Conservation (phyloP, 2,888 invertebrate species). For the Apamea sordens region DNA sequence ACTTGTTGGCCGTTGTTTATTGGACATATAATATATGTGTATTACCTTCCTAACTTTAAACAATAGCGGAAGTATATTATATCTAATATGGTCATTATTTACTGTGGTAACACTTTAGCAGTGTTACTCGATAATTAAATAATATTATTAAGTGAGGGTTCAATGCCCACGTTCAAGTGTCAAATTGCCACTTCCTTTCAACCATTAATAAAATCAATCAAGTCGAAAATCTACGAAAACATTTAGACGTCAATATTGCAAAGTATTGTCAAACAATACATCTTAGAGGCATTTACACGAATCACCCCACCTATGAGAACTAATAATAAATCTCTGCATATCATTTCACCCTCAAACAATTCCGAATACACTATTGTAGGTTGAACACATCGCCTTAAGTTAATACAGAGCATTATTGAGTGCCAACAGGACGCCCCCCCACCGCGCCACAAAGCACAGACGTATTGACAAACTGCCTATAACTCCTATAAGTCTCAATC, state of each 20-base stretch:
- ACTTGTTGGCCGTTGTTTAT: slow-evolving; percentile 40
- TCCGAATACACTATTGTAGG: slow-evolving; percentile 79
- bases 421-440: slow-evolving; percentile 79
- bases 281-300: slow-evolving; percentile 50
- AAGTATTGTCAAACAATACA: slow-evolving; percentile 64
- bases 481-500: slow-evolving; percentile 88
- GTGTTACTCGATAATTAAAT: neutral
- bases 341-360: slow-evolving; percentile 87
- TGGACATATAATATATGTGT: slow-evolving; percentile 28
- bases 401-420: slow-evolving; percentile 74
- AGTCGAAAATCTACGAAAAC: slow-evolving; percentile 40
- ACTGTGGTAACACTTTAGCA: neutral
- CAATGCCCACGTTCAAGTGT: slow-evolving; percentile 2
- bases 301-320: slow-evolving; percentile 79
- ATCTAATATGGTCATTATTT: neutral
- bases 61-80: neutral
- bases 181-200: slow-evolving; percentile 24
- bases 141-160: neutral
- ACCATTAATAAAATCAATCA: slow-evolving; percentile 37
- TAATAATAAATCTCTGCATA: slow-evolving; percentile 88
- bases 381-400: slow-evolving; percentile 79
- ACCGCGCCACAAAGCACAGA: slow-evolving; percentile 75
- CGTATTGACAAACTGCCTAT: slow-evolving; percentile 90
- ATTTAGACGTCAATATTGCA: slow-evolving; percentile 56
- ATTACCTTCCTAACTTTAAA: neutral